Percentiles rank a stretch among this genome's conserved stretches.
phyloP scores from a whole-genome alignment of 37 sponge, comb jelly and placozoan genomes.

The Diacarnus erythraeanus region DNA sequence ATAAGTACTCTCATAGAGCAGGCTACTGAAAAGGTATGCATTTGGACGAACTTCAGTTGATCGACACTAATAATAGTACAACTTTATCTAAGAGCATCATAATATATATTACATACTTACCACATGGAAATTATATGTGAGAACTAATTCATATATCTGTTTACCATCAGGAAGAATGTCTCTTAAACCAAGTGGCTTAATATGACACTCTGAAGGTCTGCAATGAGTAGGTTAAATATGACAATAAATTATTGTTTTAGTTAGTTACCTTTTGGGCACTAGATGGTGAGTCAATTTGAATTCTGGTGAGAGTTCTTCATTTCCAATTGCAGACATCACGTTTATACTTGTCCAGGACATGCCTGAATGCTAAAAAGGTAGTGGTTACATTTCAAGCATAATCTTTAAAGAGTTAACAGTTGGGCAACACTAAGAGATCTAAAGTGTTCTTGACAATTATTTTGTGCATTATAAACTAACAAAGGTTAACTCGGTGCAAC shows the following conservation, averaged over 20 bases:
- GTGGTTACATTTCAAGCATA: too few species aligned
- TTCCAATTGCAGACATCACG: slow-evolving; percentile 21
- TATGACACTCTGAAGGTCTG: slow-evolving; percentile 57
- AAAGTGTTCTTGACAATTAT: neutral
- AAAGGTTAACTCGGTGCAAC: slow-evolving; percentile 26
- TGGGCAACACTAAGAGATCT: too few species aligned
- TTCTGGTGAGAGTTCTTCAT: slow-evolving; percentile 70
- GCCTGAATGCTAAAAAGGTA: slow-evolving; percentile 45
- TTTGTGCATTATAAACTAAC: slow-evolving; percentile 34
- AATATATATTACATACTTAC: slow-evolving; percentile 37
- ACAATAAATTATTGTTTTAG: neutral
- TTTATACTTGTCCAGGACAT: slow-evolving; percentile 50
- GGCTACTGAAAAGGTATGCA: slow-evolving; percentile 58
- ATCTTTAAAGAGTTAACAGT: too few species aligned
- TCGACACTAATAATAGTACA: slow-evolving; percentile 25
- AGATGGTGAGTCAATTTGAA: slow-evolving; percentile 70
- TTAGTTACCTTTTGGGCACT: slow-evolving; percentile 46
- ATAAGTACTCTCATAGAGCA: slow-evolving; percentile 87
- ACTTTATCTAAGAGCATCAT: too few species aligned
- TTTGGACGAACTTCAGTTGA: slow-evolving; percentile 63
- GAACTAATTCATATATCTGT: slow-evolving; percentile 61
- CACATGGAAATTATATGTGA: slow-evolving; percentile 73
- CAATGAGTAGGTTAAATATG: neutral
- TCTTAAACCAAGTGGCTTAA: slow-evolving; percentile 58
- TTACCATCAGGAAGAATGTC: slow-evolving; percentile 60